Evolutionary conservation across 1,140 invertebrate species (phyloP).

Genomic region (Drosophila parabipectinata): DNA sequence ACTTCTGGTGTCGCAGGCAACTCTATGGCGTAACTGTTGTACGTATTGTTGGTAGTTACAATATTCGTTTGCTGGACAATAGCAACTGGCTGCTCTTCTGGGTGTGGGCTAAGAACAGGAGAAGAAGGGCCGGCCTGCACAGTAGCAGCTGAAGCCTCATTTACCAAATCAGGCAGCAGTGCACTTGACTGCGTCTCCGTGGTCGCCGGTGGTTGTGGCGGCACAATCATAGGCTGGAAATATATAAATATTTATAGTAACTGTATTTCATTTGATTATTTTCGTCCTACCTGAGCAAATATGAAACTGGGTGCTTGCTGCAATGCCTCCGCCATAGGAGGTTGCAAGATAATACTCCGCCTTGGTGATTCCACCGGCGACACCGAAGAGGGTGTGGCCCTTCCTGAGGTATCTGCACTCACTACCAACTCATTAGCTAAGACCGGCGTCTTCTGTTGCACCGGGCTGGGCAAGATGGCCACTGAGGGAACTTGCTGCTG

Average conservation of each 20-base stretch:
- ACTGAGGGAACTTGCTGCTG: constrained; percentile 50
- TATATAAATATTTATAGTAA: neutral
- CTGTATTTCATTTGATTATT: neutral
- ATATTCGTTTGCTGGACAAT: constrained; percentile 34
- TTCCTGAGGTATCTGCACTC: constrained; percentile 1
- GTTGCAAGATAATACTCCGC: constrained; percentile 85
- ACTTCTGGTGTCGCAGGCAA: constrained; percentile 44
- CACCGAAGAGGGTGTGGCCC: constrained; percentile 23
- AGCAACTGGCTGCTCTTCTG: constrained; percentile 1
- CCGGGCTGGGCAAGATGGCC: constrained; percentile 48
- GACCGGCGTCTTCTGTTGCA: constrained; percentile 2
- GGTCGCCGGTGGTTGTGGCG: constrained; percentile 31
- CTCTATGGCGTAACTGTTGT: constrained; percentile 62
- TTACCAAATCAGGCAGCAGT: constrained; percentile 61
- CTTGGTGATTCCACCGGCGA: constrained; percentile 75
- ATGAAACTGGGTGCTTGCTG: constrained; percentile 75
- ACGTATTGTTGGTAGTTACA: constrained; percentile 38
- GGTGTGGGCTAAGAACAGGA: constrained; percentile 27
- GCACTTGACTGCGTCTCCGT: constrained; percentile 20
- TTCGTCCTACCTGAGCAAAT: constrained; percentile 59
- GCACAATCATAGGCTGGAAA: constrained; percentile 49
- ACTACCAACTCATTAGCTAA: constrained; percentile 16
- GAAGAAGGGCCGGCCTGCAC: constrained; percentile 16
- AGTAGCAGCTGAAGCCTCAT: constrained; percentile 57
- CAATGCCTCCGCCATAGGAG: constrained; percentile 79